Evolutionary conservation across 2,797 vertebrate species (phyloP), one percentile per base, ranked within the genome.

Genomic region (Muraenolepis orangiensis): DNA sequence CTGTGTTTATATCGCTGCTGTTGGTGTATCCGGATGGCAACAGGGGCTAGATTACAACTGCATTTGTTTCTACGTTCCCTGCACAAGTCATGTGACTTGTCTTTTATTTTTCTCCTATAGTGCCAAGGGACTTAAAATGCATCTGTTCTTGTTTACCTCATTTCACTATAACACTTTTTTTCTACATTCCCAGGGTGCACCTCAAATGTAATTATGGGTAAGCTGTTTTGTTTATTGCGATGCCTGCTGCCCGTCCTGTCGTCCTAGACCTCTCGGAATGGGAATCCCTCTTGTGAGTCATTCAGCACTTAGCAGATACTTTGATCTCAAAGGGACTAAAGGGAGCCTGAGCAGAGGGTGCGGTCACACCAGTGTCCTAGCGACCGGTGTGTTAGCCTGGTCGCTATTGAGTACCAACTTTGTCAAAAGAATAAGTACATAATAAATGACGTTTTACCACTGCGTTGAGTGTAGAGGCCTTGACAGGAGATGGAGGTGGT

Each of bases 391-490:
- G 18, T 51, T 42, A 42, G 36, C 36, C 36, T 38, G 36, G 36
- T 42, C 13, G 40, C 40, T 14, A 42, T 42, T 42, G 40, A 42
- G 40, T 16, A 42, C 40, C 11, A 42, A 42, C 40, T 42, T 12
- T 38, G 40, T 14, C 11, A 42, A 14, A 16, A 42, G n/a, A 42
- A 0, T 0, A 51, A 20, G 42, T n/a, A 5, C 12, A 51, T 51
- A 20, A 6, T 20, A 51, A 20, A 18, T 40, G 36, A 23, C n/a
- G 32, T 0, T 8, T 81, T 87, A 90, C 87, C 84, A 75, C 72
- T 26, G 18, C 68, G 70, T 34, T 73, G 57, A 1, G 74, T 66
- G 66, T 80, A 57, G 38, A 77, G 80, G 30, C 0, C 2, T 69
- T 26, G 72, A 66, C 87, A 61, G 69, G 87, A 18, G 57, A n/a